Conservation (phyloP, 2,888 invertebrate genomes). For the Cerastis leucographa region DNA sequence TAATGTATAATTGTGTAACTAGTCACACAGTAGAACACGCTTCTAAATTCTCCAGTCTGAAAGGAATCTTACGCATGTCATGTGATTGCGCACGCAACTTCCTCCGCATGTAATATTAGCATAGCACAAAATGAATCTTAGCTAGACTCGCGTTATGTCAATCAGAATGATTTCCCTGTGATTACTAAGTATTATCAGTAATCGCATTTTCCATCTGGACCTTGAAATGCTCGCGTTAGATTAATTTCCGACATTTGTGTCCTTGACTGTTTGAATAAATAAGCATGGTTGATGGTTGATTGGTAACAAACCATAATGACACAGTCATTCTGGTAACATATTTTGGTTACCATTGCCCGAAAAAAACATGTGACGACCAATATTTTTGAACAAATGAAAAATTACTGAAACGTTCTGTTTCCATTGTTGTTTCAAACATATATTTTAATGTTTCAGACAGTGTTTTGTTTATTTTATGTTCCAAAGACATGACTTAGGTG, state of each 20-base stretch:
- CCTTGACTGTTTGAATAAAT: slow-evolving; percentile 41
- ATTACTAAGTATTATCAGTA: slow-evolving; percentile 4
- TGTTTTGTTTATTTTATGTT: slow-evolving; percentile 28
- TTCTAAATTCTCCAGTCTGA: slow-evolving; percentile 7
- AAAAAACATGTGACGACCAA: slow-evolving; percentile 1
- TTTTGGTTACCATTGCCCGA: slow-evolving; percentile 8
- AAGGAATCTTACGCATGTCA: slow-evolving; percentile 13
- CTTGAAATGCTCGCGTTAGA: slow-evolving; percentile 18
- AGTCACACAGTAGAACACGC: background rate
- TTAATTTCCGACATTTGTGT: slow-evolving; percentile 30
- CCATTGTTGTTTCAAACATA: slow-evolving; percentile 23
- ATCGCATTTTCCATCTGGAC: slow-evolving; percentile 8
- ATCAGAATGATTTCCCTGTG: slow-evolving; percentile 29
- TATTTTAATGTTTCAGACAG: slow-evolving; percentile 22
- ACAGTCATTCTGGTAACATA: slow-evolving; percentile 1
- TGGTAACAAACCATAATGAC: slow-evolving; percentile 18
- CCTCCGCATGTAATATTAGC: slow-evolving; percentile 48
- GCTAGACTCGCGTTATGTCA: slow-evolving; percentile 26
- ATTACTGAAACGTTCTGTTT: slow-evolving; percentile 12
- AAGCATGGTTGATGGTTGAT: slow-evolving; percentile 5
- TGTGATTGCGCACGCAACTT: slow-evolving; percentile 44
- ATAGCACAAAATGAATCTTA: slow-evolving; percentile 44
- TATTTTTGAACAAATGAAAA: slow-evolving; percentile 17
- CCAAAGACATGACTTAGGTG: slow-evolving; percentile 37
- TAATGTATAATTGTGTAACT: background rate